phyloP scores from a whole-genome alignment of 2,888 invertebrate species.

The Gastracanthus pulcherrimus region DNA sequence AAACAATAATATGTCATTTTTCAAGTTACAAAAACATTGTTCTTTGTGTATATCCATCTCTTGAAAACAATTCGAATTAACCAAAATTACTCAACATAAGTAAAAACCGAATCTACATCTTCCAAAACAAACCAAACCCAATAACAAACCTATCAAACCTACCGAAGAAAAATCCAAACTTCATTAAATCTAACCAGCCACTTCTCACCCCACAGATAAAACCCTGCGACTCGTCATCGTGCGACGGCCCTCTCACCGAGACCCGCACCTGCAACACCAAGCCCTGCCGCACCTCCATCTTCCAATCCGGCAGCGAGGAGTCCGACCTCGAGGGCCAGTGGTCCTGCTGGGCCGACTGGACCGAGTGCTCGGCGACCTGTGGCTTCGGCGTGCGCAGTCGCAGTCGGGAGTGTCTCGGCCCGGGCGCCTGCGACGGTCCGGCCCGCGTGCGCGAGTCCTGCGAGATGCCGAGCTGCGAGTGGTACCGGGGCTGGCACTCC shows the following conservation, averaged over 20 bases:
- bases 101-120: too few species aligned
- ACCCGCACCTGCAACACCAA: constrained; percentile 87
- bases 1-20: too few species aligned
- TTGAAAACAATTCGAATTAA: too few species aligned
- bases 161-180: too few species aligned
- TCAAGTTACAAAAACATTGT: too few species aligned
- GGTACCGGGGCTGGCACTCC: constrained; percentile 85
- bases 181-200: too few species aligned
- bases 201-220: constrained; percentile 70
- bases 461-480: constrained; percentile 84
- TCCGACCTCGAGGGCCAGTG: constrained; percentile 82
- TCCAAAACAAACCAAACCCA: too few species aligned
- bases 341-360: constrained; percentile 94
- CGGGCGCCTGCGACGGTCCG: constrained; percentile 81
- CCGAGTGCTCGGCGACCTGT: constrained; percentile 87
- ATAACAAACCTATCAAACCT: too few species aligned
- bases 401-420: constrained; percentile 82
- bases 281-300: constrained; percentile 78
- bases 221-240: constrained; percentile 79
- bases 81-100: too few species aligned
- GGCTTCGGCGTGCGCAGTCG: constrained; percentile 85
- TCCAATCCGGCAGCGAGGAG: background rate
- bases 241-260: constrained; percentile 80
- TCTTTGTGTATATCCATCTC: too few species aligned
- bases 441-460: constrained; percentile 84